Base-by-base conservation (phyloP, 1,140 invertebrate genomes). In the Platyscapa corneri region DNA sequence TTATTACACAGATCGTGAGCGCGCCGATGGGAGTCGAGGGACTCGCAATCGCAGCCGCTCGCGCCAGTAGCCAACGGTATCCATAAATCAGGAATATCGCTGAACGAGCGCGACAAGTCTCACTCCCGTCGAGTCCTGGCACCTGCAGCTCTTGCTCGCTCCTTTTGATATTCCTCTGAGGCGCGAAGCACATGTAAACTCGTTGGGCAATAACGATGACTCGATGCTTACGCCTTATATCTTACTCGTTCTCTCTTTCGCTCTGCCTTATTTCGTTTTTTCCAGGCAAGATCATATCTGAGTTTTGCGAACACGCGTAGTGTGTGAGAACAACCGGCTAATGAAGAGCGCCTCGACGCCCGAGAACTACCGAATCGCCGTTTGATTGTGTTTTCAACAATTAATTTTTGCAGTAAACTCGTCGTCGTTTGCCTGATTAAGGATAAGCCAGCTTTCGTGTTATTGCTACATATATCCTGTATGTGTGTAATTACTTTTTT, bases 311-410 rank as follows among this genome's bases (percentile, higher is more conserved):
- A 86, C 85, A 90, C 89, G 87, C 88, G 89, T 89, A 89, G 87
- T 91, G 91, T 93, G 91, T 93, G 92, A 92, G 91, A 93, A 93
- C 89, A 85, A 87, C 86, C 60, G 88, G 87, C 85, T 89, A 89
- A 90, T 90, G 89, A 91, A 81, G 60, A 80, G 81, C 27, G 39
- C 65, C 32, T 65, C 76, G 32, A 37, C 23, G 78, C 76, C 85
- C 80, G 56, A 83, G 75, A 86, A 86, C 76, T 82, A 74, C 80
- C 79, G 80, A 85, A 82, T 82, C 74, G 74, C 64, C 79, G 70
- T 86, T 82, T 86, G 80, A 82, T 82, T 86, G 84, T 86, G 27
- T 65, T 82, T 82, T 82, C 76, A 82, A 82, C 76, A 60, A 82
- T 86, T 78, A 86, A 78, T 82, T 82, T 85, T 85, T 82, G 80